Conservation (phyloP, 2,113 vertebrate species). For the Numida meleagris region DNA sequence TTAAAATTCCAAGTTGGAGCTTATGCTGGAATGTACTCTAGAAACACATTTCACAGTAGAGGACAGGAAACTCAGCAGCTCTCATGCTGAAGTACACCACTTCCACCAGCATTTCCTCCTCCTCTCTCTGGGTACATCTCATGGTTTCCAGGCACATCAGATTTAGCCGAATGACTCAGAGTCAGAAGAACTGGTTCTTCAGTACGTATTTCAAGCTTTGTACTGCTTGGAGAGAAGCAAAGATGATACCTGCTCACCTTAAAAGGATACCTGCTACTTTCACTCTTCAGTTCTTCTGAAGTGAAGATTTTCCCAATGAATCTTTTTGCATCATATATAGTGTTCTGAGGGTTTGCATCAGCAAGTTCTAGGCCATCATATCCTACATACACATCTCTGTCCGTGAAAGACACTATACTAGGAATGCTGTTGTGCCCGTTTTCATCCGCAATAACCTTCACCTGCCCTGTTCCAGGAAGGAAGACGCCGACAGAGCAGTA, state of each 20-base stretch:
- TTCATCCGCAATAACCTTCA: slow-evolving; percentile 90
- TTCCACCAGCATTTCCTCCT: background rate
- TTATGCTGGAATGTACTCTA: background rate
- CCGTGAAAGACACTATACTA: slow-evolving; percentile 91
- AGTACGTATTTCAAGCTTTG: background rate
- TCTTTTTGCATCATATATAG: slow-evolving; percentile 94
- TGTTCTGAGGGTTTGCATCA: slow-evolving; percentile 90
- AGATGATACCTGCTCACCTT: slow-evolving; percentile 79
- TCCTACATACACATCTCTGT: slow-evolving; percentile 78
- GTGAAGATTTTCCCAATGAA: slow-evolving; percentile 96
- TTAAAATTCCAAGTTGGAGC: background rate
- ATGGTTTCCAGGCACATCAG: rapidly evolving
- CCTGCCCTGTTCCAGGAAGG: slow-evolving; percentile 89
- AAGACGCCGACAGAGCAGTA: slow-evolving; percentile 96
- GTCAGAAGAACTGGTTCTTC: background rate
- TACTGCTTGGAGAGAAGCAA: background rate
- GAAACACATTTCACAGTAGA: background rate
- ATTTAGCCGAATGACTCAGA: background rate
- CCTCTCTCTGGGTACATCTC: background rate
- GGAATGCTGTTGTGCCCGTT: slow-evolving; percentile 89
- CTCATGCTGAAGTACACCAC: rapidly evolving
- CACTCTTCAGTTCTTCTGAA: slow-evolving; percentile 79
- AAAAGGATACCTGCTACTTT: slow-evolving; percentile 92
- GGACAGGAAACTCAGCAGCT: background rate
- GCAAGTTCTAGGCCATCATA: slow-evolving; percentile 89